phyloP scores from a whole-genome alignment of 2,797 vertebrate species.

The Thripadectes ignobilis region DNA sequence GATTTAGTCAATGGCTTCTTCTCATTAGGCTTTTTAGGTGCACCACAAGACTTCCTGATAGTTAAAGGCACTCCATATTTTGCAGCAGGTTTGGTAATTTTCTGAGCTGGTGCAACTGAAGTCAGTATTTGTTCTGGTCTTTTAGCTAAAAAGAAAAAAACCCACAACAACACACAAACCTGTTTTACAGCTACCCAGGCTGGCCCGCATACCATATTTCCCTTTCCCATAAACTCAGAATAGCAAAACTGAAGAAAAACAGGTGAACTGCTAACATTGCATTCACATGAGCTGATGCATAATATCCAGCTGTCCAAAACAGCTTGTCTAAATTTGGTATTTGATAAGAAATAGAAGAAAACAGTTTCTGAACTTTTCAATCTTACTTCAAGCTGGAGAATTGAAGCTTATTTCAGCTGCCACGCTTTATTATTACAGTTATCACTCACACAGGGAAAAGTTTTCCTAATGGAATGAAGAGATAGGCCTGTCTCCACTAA shows the following conservation, averaged over 20 bases:
- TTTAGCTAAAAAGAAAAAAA: constrained; percentile 78
- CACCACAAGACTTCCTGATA: constrained; percentile 80
- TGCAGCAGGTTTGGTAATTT: constrained; percentile 95
- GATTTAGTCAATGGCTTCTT: constrained; percentile 82
- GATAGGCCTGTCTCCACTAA: neutral
- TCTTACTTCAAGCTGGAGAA: neutral
- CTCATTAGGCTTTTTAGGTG: constrained; percentile 81
- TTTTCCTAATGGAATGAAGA: neutral
- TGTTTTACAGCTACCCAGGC: neutral
- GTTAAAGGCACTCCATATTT: constrained; percentile 98
- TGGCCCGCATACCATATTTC: neutral
- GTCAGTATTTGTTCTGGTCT: constrained; percentile 78
- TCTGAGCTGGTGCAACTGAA: constrained; percentile 82
- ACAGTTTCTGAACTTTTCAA: neutral
- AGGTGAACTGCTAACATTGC: neutral
- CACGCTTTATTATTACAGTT: neutral
- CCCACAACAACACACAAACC: neutral
- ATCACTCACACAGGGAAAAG: neutral
- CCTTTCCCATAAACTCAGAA: neutral
- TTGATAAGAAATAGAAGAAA: neutral
- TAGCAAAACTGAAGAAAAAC: neutral
- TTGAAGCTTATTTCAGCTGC: neutral
- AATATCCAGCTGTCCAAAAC: neutral
- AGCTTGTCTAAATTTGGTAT: neutral
- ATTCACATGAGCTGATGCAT: neutral